Evolutionary conservation across 2,888 invertebrate species (phyloP), one percentile per base, ranked within the genome.

Genomic region (Leistus spinibarbis): DNA sequence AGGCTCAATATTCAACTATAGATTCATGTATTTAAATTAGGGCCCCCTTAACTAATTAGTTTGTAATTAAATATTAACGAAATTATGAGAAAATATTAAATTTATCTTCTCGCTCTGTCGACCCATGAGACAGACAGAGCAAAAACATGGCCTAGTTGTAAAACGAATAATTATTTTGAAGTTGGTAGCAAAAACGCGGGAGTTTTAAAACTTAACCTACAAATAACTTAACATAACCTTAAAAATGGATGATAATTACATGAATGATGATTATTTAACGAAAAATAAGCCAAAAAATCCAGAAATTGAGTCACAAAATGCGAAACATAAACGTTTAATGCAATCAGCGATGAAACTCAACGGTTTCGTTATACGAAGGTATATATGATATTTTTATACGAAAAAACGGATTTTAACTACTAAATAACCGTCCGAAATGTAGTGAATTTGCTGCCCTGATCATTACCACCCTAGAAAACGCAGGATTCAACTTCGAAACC

Each of bases 401-500:
- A 10, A 40, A 40, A 7, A 40, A 40, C 40, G 7, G 57, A n/a
- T 77, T 53, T 63, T 76, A 73, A 64, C 27, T 67, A 66, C 27
- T 64, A 66, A 68, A 1, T n/a, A n/a, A n/a, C n/a, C n/a, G n/a
- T n/a, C n/a, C n/a, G n/a, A n/a, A n/a, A n/a, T 84, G 62, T 78
- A 91, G 92, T 76, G 95, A 95, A 80, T 92, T 95, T 27, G 91
- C 92, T 80, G 86, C 86, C 2, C 92, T 91, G 79, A 87, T 97
- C 40, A 89, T 92, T 0, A 91, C 93, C 79, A 91, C 94, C 80
- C 85, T 97, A 73, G 16, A 82, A 72, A 78, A 80, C 27, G 79
- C 84, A 67, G 82, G 88, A 76, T 88, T 90, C 1, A 84, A 92
- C 64, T 85, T 89, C 57, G 85, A 86, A 13, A 82, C 85, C 7